Evolutionary conservation across 2,113 vertebrate species (phyloP), one percentile per base, ranked within the genome.

Genomic region (Malaclemys terrapin): DNA sequence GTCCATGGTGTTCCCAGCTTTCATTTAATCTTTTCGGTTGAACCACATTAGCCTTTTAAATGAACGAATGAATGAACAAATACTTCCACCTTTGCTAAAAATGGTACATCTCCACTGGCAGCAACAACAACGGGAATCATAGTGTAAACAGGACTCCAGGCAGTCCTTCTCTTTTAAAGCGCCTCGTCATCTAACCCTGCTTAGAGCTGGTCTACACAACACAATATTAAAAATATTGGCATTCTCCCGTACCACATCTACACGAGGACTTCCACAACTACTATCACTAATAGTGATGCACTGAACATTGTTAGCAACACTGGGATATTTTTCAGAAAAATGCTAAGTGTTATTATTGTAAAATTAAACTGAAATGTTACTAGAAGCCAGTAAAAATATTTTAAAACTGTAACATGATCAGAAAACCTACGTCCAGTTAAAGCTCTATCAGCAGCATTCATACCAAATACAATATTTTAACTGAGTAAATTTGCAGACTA

Each of bases 41-140:
- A 69, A 7, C 62, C 31, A 19, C 62, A 69, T n/a, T n/a, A 69
- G 62, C 8, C 31, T 69, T 69, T 69, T n/a, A n/a, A 69, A 42
- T 4, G 38, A 0, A 1, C 1, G 1, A 5, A 6, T 4, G 5
- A 16, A 16, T 3, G 5, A 69, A 69, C 35, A 65, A 65, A 65
- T 31, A 65, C 14, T 10, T 13, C 8, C 47, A 53, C 24, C 9
- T 82, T 91, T 52, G 5, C 25, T 16, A 24, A 78, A 42, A 69
- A 81, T 20, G 31, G 27, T 3, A 31, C 8, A 50, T 3, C 53
- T 85, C 4, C 5, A 0, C 10, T 5, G 1, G 62, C 29, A 83
- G 69, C 29, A 38, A 45, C 29, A 65, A 45, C 8, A 17, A 8
- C 0, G 3, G 56, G 56, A 29, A 38, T 17, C 10, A 4, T 45